These are phyloP conservation scores for Montipora foliosa DNA, from an alignment of 64 coral and sea anemone genomes.

Conservation along the genomic window DNA sequence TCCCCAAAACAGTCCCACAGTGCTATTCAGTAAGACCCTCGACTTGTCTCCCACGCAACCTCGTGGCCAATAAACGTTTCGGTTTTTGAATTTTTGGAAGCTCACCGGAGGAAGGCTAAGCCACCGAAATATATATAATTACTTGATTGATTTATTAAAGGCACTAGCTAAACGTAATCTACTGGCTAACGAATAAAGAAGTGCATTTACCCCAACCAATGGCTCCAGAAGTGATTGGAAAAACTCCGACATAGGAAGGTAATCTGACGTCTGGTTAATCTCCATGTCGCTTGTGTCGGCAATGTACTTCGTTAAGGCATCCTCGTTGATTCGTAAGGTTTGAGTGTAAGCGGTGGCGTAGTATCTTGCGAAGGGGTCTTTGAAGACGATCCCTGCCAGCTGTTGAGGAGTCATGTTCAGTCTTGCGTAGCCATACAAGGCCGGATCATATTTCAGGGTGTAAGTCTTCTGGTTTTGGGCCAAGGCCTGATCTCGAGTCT, in stretches of 20 bases:
- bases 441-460: neutral
- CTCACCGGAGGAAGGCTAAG: too few species aligned
- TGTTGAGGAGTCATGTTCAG: neutral
- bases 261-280: neutral
- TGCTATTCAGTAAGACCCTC: too few species aligned
- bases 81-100: too few species aligned
- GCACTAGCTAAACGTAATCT: too few species aligned
- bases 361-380: slow-evolving; percentile 19
- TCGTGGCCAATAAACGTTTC: too few species aligned
- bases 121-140: too few species aligned
- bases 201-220: neutral
- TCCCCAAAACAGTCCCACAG: too few species aligned
- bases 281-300: neutral
- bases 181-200: too few species aligned
- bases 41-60: too few species aligned
- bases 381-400: neutral
- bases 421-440: neutral
- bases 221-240: slow-evolving; percentile 1
- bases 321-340: neutral
- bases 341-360: neutral
- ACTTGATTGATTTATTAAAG: too few species aligned
- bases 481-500: neutral
- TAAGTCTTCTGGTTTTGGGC: neutral
- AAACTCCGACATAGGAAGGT: neutral
- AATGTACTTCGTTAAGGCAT: neutral